These are phyloP conservation scores for Bombus impatiens DNA, from an alignment of 1,140 invertebrate genomes.

Conservation along the genomic window DNA sequence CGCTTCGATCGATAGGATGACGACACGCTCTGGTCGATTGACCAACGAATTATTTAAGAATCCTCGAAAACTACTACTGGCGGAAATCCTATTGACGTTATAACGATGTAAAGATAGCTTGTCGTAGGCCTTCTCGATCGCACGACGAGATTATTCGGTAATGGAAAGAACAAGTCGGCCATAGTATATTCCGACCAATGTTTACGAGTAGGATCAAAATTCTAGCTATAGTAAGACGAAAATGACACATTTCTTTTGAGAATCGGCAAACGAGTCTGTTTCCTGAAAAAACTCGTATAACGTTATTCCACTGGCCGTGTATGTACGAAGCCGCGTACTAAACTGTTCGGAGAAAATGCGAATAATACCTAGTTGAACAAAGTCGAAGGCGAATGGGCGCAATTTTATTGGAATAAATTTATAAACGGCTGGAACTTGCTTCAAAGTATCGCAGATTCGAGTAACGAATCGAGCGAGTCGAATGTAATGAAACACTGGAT, in stretches of 20 bases:
- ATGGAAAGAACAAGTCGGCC: no score
- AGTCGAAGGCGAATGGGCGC: neutral
- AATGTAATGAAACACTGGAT: no score
- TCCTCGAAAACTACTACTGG: neutral
- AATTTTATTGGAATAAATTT: neutral
- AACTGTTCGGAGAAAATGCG: constrained; percentile 12
- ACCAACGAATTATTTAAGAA: constrained; percentile 19
- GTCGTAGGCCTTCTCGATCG: no score
- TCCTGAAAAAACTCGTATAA: constrained; percentile 11
- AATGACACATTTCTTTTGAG: constrained; percentile 5
- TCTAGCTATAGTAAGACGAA: neutral
- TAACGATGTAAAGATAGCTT: neutral
- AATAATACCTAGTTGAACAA: neutral
- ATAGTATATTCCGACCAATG: neutral
- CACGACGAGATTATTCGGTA: no score
- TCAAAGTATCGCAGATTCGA: no score
- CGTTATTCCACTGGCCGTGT: neutral
- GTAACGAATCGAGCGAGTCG: no score
- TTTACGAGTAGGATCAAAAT: neutral
- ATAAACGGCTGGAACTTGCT: no score
- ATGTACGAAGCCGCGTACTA: neutral
- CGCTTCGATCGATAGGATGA: constrained; percentile 56
- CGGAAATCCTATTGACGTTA: neutral
- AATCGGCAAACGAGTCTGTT: constrained; percentile 24
- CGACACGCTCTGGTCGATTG: constrained; percentile 21